phyloP scores from a whole-genome alignment of 2,113 vertebrate species.

The Platysternon megacephalum region DNA sequence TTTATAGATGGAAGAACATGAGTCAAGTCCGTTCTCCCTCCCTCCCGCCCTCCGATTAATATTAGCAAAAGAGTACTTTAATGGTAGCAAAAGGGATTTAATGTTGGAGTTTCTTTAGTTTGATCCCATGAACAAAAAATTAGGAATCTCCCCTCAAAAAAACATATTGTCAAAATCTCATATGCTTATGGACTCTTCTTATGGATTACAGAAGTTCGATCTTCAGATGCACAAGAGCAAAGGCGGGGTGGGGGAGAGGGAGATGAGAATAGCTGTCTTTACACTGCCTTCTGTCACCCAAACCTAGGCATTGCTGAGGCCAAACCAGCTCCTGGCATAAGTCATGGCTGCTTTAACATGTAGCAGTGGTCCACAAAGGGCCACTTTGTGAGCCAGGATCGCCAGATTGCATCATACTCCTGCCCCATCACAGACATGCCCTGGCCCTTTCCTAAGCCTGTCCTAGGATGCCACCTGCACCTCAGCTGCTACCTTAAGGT shows the following conservation, averaged over 20 bases:
- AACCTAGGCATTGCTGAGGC: neutral
- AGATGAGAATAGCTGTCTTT: neutral
- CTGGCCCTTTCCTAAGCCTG: neutral
- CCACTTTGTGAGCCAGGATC: neutral
- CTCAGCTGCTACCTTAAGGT: neutral
- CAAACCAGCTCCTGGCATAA: neutral
- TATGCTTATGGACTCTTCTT: neutral
- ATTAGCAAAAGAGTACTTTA: no score
- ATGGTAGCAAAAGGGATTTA: no score
- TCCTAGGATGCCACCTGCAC: neutral
- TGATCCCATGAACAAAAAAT: no score
- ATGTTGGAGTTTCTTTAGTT: no score
- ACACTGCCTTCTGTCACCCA: neutral
- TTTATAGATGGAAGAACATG: neutral
- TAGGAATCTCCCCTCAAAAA: neutral
- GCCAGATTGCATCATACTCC: neutral
- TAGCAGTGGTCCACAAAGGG: neutral
- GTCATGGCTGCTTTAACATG: neutral
- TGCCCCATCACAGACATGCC: fast-evolving
- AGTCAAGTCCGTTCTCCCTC: neutral
- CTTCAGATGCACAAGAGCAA: neutral
- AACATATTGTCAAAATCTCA: neutral
- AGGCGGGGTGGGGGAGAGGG: neutral
- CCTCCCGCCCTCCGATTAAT: neutral
- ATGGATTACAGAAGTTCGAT: neutral